phyloP scores from a whole-genome alignment of 2,797 vertebrate genomes.

The Valencia hispanica region DNA sequence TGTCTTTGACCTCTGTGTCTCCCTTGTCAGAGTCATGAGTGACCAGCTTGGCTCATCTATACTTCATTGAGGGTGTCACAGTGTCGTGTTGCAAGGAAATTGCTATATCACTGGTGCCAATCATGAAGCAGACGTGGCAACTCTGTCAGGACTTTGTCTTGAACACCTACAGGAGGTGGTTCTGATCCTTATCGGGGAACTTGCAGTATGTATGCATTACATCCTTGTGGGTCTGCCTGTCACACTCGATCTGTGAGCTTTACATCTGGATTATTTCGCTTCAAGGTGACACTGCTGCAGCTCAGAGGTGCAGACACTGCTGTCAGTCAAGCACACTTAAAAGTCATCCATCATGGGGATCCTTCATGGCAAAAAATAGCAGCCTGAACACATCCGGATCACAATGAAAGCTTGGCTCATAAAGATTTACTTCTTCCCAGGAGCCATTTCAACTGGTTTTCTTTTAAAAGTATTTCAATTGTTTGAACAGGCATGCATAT shows the following conservation, averaged over 20 bases:
- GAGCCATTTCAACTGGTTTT: background rate
- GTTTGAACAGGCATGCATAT: slow-evolving; percentile 1
- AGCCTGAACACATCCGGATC: slow-evolving; percentile 20
- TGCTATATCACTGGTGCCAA: slow-evolving; percentile 67
- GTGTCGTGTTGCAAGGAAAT: slow-evolving; percentile 74
- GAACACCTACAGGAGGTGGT: slow-evolving; percentile 23
- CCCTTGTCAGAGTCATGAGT: slow-evolving; percentile 63
- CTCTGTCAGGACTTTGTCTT: slow-evolving; percentile 36
- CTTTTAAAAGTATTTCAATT: background rate
- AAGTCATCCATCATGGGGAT: slow-evolving; percentile 42
- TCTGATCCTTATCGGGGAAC: slow-evolving; percentile 47
- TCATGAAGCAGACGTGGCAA: slow-evolving; percentile 50
- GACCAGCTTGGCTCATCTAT: slow-evolving; percentile 70
- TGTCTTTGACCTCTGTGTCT: slow-evolving; percentile 50
- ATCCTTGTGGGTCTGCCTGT: slow-evolving; percentile 17
- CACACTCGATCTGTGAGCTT: background rate
- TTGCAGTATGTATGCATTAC: slow-evolving; percentile 21
- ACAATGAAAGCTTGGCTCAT: background rate
- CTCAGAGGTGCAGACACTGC: slow-evolving; percentile 10
- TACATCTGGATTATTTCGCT: slow-evolving; percentile 30
- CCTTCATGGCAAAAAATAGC: slow-evolving; percentile 44
- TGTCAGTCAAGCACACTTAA: slow-evolving; percentile 35
- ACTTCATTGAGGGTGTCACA: slow-evolving; percentile 56
- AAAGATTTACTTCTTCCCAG: slow-evolving; percentile 1
- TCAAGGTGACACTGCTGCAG: slow-evolving; percentile 42